phyloP scores from a whole-genome alignment of 2,888 invertebrate genomes.

The Notocelia uddmanniana region DNA sequence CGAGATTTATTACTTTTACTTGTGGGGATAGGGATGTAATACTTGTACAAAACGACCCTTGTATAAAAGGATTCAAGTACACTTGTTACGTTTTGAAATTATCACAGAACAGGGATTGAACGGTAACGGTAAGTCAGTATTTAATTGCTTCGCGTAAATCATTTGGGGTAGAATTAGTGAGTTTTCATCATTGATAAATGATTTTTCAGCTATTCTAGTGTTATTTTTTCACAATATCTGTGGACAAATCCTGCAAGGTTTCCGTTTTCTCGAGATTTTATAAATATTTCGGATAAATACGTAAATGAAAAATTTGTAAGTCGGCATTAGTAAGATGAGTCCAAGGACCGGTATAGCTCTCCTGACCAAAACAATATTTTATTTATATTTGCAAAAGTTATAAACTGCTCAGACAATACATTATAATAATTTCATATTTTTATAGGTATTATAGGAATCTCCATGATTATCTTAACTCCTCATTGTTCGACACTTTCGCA shows the following conservation, averaged over 20 bases:
- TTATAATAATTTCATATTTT: neutral
- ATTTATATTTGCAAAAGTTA: no score
- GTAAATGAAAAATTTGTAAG: no score
- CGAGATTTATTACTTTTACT: conserved; percentile 64
- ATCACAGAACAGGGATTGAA: conserved; percentile 15
- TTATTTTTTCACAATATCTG: neutral
- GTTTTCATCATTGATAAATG: conserved; percentile 4
- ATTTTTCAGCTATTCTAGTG: neutral
- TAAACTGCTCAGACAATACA: no score
- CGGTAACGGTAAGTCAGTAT: conserved; percentile 30
- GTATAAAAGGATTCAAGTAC: neutral
- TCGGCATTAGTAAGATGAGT: no score
- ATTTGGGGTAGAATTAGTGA: conserved; percentile 2
- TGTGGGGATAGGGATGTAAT: neutral
- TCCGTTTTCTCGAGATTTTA: no score
- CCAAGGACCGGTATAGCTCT: no score
- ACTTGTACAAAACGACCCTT: conserved; percentile 1
- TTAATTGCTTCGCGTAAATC: conserved; percentile 40
- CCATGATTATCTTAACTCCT: neutral
- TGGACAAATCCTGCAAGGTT: no score
- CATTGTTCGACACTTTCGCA: neutral
- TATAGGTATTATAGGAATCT: neutral
- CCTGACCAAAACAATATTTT: no score
- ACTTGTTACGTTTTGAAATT: neutral
- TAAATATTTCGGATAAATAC: no score